Evolutionary conservation across 2,113 vertebrate species (phyloP).

Genomic region (Narcine bancroftii): DNA sequence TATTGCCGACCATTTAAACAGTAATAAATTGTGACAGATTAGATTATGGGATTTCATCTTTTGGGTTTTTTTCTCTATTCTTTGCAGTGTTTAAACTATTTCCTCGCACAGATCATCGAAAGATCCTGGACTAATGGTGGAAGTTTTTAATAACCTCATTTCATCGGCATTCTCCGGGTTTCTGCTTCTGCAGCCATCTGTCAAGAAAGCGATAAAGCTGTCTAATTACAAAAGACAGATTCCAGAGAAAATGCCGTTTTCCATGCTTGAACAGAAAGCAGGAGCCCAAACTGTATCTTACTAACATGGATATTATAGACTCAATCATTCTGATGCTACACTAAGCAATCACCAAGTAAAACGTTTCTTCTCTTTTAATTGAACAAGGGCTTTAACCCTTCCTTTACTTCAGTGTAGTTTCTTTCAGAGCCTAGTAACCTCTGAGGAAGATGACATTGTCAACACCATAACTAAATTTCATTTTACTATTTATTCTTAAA

Average conservation of each 20-base stretch:
- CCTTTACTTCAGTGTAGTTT: not conserved
- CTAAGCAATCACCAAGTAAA: constrained; percentile 36
- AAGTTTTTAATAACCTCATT: constrained; percentile 30
- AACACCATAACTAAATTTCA: not conserved
- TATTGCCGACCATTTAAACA: constrained; percentile 10
- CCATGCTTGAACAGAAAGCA: constrained; percentile 37
- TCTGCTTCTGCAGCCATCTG: constrained; percentile 22
- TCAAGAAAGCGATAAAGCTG: constrained; percentile 37
- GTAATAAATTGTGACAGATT: constrained; percentile 30
- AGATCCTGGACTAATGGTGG: not conserved
- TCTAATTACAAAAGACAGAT: constrained; percentile 37
- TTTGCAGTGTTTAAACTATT: constrained; percentile 6
- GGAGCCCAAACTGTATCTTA: constrained; percentile 12
- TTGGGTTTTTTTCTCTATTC: not conserved
- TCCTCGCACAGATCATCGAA: not conserved
- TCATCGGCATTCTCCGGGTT: constrained; percentile 34
- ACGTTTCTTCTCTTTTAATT: constrained; percentile 34
- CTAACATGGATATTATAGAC: constrained; percentile 33
- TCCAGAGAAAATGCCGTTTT: constrained; percentile 37
- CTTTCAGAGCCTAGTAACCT: not conserved
- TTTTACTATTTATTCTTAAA: not conserved
- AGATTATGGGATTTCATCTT: constrained; percentile 15
- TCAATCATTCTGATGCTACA: constrained; percentile 34
- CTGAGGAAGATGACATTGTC: not conserved
- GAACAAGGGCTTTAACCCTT: constrained; percentile 27